Evolutionary conservation across 2,113 vertebrate genomes (phyloP), one percentile per base, ranked within the genome.

Genomic region (Chitala chitala): DNA sequence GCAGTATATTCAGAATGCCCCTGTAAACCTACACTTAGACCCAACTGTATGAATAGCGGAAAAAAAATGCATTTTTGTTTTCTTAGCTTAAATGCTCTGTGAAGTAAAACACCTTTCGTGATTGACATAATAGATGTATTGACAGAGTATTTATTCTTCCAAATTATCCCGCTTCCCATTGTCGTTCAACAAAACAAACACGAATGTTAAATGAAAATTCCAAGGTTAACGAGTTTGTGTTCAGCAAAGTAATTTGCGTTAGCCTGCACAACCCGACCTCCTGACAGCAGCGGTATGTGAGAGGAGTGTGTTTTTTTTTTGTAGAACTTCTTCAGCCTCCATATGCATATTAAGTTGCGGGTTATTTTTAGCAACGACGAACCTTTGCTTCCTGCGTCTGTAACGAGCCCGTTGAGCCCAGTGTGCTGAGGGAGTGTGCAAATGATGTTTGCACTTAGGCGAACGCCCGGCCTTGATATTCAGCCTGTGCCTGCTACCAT

Each of bases 331-430:
- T 33, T 20, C 48, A 1, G 26, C 68, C 10, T 69, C 29, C 33
- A 22, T 48, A 54, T 26, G 3, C 31, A 36, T 55, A 54, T 31
- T 26, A 38, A 71, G 55, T 6, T 31, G 2, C 31, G 38, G 31
- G 33, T 71, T 71, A 71, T 54, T 71, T 53, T 71, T 42, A 71
- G 33, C 51, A 20, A 33, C 31, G n/a, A 53, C 69, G n/a, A 71
- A 69, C 46, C 29, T n/a, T 50, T 54, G 31, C 31, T 33, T 29
- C 22, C 22, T 6, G 24, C 8, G 29, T n/a, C n/a, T 12, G 51
- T 54, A 51, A 40, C 20, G 5, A 38, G 8, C 29, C 8, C n/a
- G 17, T 33, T n/a, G 17, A 40, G 54, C 51, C 51, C 51, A 40
- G 26, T 33, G 50, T 33, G 26, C 46, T 20, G 50, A 40, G 51